Conservation (phyloP, 1,140 invertebrate species). For the Ectropis grisescens region DNA sequence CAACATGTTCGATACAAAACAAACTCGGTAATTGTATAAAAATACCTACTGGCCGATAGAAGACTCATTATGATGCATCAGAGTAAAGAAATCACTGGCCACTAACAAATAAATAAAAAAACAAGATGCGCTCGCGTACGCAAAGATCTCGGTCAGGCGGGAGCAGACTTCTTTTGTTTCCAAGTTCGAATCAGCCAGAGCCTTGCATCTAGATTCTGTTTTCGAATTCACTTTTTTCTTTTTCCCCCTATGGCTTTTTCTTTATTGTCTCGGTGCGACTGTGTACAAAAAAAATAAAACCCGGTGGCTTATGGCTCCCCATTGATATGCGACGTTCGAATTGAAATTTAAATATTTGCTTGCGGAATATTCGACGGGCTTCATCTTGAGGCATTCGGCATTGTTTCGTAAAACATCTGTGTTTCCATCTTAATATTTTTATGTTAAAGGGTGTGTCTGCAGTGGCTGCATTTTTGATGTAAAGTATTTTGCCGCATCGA, state of each 20-base stretch:
- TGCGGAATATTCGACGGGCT: slow-evolving; percentile 41
- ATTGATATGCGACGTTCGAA: slow-evolving; percentile 68
- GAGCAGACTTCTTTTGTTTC: slow-evolving; percentile 64
- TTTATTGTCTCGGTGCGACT: slow-evolving; percentile 62
- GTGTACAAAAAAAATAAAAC: slow-evolving; percentile 44
- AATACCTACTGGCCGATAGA: slow-evolving; percentile 55
- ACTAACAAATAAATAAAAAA: slow-evolving; percentile 43
- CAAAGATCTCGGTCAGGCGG: slow-evolving; percentile 66
- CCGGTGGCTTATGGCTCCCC: slow-evolving; percentile 66
- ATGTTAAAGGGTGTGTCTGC: too few relatives aligned
- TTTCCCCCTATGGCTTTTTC: slow-evolving; percentile 56
- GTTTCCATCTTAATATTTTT: slow-evolving; percentile 61
- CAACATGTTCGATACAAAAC: too few relatives aligned
- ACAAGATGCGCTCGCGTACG: slow-evolving; percentile 55
- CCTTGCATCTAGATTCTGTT: slow-evolving; percentile 67
- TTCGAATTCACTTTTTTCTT: slow-evolving; percentile 50
- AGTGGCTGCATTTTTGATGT: too few relatives aligned
- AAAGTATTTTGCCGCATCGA: too few relatives aligned
- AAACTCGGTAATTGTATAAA: slow-evolving; percentile 36
- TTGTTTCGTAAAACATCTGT: slow-evolving; percentile 48
- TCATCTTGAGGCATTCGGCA: slow-evolving; percentile 30
- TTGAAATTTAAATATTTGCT: slow-evolving; percentile 70
- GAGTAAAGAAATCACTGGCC: slow-evolving; percentile 58
- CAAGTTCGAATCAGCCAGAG: slow-evolving; percentile 63
- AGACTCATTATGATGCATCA: slow-evolving; percentile 61